Conservation (phyloP, 2,797 vertebrate species). For the Tauraco hartlaubi region DNA sequence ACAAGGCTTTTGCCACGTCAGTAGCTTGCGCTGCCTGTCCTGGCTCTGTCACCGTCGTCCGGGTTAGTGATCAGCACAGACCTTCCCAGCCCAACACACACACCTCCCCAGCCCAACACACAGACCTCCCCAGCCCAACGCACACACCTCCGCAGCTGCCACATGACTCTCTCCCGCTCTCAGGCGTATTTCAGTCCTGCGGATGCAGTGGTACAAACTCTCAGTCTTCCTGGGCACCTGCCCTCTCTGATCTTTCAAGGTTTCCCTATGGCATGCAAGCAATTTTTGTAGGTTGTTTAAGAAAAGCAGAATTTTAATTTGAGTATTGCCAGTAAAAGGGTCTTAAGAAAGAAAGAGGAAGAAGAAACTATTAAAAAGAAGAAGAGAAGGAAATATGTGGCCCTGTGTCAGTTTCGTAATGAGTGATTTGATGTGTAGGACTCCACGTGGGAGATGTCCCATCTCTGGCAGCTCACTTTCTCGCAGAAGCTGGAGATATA, state of each 20-base stretch:
- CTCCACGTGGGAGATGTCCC: neutral
- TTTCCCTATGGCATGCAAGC: neutral
- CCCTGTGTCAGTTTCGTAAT: neutral
- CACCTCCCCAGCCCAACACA: fast-evolving
- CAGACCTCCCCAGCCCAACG: neutral
- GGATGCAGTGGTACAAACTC: neutral
- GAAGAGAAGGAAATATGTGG: neutral
- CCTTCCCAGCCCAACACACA: too few species aligned
- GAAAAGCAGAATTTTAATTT: neutral
- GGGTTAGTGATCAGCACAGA: fast-evolving
- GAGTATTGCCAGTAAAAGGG: neutral
- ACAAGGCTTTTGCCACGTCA: conserved; percentile 1
- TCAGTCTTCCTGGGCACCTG: neutral
- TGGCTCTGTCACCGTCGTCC: neutral
- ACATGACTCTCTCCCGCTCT: neutral
- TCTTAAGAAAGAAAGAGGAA: neutral
- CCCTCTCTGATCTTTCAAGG: neutral
- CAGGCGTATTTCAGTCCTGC: neutral
- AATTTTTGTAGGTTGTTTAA: neutral
- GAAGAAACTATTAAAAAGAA: neutral
- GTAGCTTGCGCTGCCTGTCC: neutral
- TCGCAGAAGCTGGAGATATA: too few species aligned
- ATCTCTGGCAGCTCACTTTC: neutral
- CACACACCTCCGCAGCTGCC: neutral
- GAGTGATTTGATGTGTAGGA: neutral